A percentile compares a stretch with the other conserved stretches of the same genome.
These are phyloP conservation scores for Metalampra italica DNA, from an alignment of 2,888 invertebrate genomes.

Conservation along the genomic window DNA sequence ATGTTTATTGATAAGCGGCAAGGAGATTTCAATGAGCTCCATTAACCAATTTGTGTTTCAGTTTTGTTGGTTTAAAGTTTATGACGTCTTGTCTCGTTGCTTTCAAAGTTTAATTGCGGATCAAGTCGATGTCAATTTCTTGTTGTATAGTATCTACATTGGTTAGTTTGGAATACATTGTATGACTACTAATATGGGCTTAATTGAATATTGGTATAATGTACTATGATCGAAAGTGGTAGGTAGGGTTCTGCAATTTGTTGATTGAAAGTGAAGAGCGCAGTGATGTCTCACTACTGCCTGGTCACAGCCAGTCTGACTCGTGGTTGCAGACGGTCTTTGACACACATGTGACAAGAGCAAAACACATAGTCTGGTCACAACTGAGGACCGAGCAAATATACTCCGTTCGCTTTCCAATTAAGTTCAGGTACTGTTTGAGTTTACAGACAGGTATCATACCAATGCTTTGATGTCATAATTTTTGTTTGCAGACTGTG, in stretches of 20 bases:
- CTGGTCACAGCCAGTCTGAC: background rate
- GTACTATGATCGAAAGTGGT: too few species aligned
- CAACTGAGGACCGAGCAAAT: conserved; percentile 55
- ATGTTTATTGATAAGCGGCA: conserved; percentile 70
- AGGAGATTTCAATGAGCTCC: conserved; percentile 61
- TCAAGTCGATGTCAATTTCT: conserved; percentile 33
- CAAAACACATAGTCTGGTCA: conserved; percentile 57
- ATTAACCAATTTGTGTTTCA: conserved; percentile 69
- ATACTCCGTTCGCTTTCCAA: conserved; percentile 64
- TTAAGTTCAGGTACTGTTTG: conserved; percentile 62
- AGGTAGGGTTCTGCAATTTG: too few species aligned
- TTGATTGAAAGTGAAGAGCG: background rate
- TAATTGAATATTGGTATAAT: too few species aligned
- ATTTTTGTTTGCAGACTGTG: conserved; percentile 40
- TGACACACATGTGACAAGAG: conserved; percentile 52
- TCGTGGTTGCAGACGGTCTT: background rate
- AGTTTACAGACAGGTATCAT: conserved; percentile 56
- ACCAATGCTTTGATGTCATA: conserved; percentile 60
- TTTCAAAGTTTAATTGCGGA: conserved; percentile 49
- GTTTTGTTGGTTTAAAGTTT: conserved; percentile 57
- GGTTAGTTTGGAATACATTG: background rate
- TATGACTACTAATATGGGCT: too few species aligned
- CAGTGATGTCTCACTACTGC: background rate
- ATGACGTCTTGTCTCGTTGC: conserved; percentile 36
- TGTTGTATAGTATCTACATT: background rate